Conservation (phyloP, 2,797 vertebrate genomes). For the Ptychadena robeensis region DNA sequence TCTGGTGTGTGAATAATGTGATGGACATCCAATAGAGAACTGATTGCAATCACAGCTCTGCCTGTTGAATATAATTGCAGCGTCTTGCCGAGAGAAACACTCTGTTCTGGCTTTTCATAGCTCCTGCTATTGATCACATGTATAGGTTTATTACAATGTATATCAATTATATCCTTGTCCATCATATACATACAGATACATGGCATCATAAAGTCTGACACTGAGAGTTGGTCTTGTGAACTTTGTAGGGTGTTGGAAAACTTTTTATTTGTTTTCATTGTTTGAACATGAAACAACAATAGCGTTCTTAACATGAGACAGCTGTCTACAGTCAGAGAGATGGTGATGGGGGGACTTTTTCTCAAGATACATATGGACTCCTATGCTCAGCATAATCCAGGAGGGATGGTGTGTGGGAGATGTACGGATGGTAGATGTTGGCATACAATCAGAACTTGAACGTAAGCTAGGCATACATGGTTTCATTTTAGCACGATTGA, state of each 20-base stretch:
- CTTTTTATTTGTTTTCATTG: not conserved
- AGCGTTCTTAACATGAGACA: no score
- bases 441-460: not conserved
- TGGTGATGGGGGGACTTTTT: not conserved
- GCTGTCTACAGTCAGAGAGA: not conserved
- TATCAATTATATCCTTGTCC: no score
- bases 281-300: not conserved
- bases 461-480: no score
- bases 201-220: not conserved
- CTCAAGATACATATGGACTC: not conserved
- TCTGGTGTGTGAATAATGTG: not conserved
- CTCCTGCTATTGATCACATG: not conserved
- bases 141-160: not conserved
- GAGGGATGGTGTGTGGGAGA: not conserved
- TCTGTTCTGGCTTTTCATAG: not conserved
- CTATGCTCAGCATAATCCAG: not conserved
- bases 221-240: not conserved
- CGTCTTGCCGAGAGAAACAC: not conserved
- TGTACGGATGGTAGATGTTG: not conserved
- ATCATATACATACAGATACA: no score
- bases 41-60: not conserved
- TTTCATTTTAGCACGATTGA: no score
- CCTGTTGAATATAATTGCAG: not conserved
- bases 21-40: not conserved
- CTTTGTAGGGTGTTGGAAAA: not conserved